Percentiles rank a stretch among this genome's conserved stretches.
Conservation (phyloP, 2,888 invertebrate species). For the Sepiola atlantica region DNA sequence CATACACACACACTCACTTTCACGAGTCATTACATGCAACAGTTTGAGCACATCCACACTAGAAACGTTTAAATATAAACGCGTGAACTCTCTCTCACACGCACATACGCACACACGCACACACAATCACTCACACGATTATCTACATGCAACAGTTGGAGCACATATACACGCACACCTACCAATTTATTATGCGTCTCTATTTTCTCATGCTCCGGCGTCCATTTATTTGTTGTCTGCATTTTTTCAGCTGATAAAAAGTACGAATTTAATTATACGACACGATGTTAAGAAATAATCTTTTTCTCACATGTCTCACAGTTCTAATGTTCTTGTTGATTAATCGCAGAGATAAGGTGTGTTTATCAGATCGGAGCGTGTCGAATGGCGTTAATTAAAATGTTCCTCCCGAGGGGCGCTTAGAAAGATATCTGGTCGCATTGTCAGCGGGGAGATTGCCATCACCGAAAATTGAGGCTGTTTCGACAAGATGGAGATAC, state of each 20-base stretch:
- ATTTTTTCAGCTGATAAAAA: slow-evolving; percentile 19
- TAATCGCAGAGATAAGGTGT: slow-evolving; percentile 9
- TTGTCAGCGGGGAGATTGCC: slow-evolving; percentile 32
- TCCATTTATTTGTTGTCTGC: not conserved
- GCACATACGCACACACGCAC: too few relatives aligned
- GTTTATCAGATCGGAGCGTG: slow-evolving; percentile 32
- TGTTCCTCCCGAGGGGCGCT: slow-evolving; percentile 9
- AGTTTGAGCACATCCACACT: not conserved
- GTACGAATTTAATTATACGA: slow-evolving; percentile 10
- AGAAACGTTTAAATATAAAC: not conserved
- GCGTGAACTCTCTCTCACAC: not conserved
- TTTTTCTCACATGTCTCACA: not conserved
- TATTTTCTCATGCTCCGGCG: not conserved
- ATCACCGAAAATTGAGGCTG: slow-evolving; percentile 32
- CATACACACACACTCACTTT: not conserved
- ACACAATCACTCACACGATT: not conserved
- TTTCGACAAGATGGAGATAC: not conserved
- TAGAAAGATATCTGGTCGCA: slow-evolving; percentile 32
- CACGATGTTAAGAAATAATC: slow-evolving; percentile 13
- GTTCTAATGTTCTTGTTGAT: slow-evolving; percentile 32
- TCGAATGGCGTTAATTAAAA: slow-evolving; percentile 32
- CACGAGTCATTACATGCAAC: not conserved
- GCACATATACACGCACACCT: not conserved
- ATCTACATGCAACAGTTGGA: not conserved
- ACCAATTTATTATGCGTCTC: not conserved